Conservation (phyloP, 2,888 invertebrate species). For the Tiliacea aurago region DNA sequence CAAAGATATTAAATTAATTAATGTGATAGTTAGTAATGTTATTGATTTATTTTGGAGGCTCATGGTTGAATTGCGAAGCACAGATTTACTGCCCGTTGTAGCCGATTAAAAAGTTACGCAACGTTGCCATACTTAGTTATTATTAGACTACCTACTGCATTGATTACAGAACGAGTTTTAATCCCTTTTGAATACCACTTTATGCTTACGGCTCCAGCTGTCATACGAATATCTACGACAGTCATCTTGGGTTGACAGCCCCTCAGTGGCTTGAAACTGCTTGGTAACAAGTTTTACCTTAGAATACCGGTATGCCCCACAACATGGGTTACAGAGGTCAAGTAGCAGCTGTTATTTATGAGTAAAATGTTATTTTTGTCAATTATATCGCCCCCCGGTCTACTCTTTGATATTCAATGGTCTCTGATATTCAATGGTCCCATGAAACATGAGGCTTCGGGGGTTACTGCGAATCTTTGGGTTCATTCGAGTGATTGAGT, state of each 20-base stretch:
- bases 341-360: not conserved
- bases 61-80: slow-evolving; percentile 22
- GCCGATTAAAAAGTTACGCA: slow-evolving; percentile 32
- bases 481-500: too few relatives aligned
- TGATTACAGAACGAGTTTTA: slow-evolving; percentile 35
- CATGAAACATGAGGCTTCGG: too few relatives aligned
- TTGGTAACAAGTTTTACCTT: slow-evolving; percentile 12
- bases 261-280: slow-evolving; percentile 16
- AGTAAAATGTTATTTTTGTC: not conserved
- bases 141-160: slow-evolving; percentile 1
- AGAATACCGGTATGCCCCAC: slow-evolving; percentile 11
- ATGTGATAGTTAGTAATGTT: slow-evolving; percentile 23
- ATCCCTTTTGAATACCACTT: slow-evolving; percentile 15
- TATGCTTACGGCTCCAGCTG: slow-evolving; percentile 8
- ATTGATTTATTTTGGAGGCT: slow-evolving; percentile 29
- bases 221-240: slow-evolving; percentile 36
- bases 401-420: too few relatives aligned
- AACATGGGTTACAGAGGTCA: slow-evolving; percentile 8
- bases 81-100: not conserved
- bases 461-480: too few relatives aligned
- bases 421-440: too few relatives aligned
- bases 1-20: slow-evolving; percentile 7
- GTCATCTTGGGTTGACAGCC: slow-evolving; percentile 30
- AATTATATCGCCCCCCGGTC: too few relatives aligned
- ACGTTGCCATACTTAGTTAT: slow-evolving; percentile 22